Base-by-base conservation (phyloP, 2,797 vertebrate species). In the Channallabes apus region DNA sequence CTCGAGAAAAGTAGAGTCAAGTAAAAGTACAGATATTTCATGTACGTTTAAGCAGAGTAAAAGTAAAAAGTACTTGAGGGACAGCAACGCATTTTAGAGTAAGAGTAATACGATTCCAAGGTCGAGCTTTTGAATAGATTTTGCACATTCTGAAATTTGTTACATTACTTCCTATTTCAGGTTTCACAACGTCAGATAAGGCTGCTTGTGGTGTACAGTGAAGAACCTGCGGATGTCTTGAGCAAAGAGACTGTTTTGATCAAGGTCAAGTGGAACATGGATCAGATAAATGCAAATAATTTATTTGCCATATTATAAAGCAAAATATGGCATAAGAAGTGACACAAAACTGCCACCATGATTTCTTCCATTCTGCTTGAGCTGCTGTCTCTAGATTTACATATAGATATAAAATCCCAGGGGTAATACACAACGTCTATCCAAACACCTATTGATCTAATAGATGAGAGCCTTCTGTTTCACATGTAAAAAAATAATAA, bases 341-440 rank as follows among this genome's bases (percentile, higher is more conserved):
- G 35, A 12, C n/a, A 58, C 0, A 8, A 32, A 62, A 62, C n/a
- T n/a, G 4, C 14, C 32, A 8, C 17, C n/a, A 15, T 8, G 3
- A 17, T 20, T 56, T 20, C 8, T 56, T 29, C n/a, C n/a, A 76
- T 56, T 75, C n/a, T 56, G 72, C 51, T 20, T 56, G n/a, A 78
- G 51, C 59, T 64, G 59, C 77, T 27, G 17, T 65, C 77, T 27
- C 38, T 46, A 38, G 64, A 80, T 80, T 80, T 65, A 65, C 78
- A 64, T 80, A 46, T 80, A 80, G 41, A 80, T 80, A 80, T 80
- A 65, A 80, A 64, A 80, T 65, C 78, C 78, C 38, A 29, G 61
- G 46, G 59, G 61, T 79, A 62, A 51, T 27, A 65, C 3, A 46
- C 3, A 15, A 59, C 56, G 64, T 64, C 14, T n/a, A 20, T 51